Conservation (phyloP, 2,888 invertebrate species). For the Lasioglossum figueresi region DNA sequence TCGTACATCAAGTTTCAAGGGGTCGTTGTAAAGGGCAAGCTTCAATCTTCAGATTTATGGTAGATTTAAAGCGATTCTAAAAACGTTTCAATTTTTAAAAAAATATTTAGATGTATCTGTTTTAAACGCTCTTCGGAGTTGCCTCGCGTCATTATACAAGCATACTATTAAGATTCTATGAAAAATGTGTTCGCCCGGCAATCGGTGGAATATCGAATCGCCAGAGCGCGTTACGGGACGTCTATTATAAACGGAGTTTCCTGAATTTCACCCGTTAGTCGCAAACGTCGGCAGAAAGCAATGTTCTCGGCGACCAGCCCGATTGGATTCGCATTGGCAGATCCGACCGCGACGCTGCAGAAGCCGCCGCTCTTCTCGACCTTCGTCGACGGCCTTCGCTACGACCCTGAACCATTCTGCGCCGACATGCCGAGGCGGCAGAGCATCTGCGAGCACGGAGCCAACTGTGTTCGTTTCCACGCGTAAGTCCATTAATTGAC, state of each 20-base stretch:
- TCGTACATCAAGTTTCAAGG: too few relatives aligned
- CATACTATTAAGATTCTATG: not conserved
- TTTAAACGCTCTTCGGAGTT: too few relatives aligned
- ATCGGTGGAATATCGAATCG: not conserved
- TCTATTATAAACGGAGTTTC: conserved; percentile 15
- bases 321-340: conserved; percentile 78
- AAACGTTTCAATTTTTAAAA: not conserved
- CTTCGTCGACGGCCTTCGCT: conserved; percentile 83
- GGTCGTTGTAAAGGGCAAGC: too few relatives aligned
- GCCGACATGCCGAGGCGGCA: conserved; percentile 76
- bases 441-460: conserved; percentile 79
- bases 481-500: conserved; percentile 71
- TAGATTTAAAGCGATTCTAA: not conserved
- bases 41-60: too few relatives aligned
- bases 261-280: conserved; percentile 67
- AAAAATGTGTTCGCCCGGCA: not conserved
- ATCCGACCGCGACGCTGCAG: conserved; percentile 80
- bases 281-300: conserved; percentile 75
- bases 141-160: too few relatives aligned
- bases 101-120: too few relatives aligned
- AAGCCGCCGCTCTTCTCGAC: conserved; percentile 84
- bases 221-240: not conserved
- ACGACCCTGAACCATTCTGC: conserved; percentile 81
- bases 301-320: conserved; percentile 77
- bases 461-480: conserved; percentile 78